Percentiles rank a stretch among this genome's conserved stretches.
Conservation (phyloP, 2,888 invertebrate species). For the Euzetes globulus region DNA sequence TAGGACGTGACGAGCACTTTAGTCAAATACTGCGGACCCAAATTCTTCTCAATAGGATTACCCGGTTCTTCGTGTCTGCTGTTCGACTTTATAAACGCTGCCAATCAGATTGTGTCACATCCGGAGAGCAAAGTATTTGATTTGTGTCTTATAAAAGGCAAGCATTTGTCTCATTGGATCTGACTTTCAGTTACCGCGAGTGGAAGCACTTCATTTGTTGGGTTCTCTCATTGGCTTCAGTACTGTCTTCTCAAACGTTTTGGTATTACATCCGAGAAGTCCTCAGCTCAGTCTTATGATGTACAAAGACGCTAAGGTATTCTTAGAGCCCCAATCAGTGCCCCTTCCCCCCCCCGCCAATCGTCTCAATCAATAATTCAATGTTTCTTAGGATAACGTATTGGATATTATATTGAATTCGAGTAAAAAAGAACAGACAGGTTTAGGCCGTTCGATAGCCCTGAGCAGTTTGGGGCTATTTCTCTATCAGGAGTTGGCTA, state of each 20-base stretch:
- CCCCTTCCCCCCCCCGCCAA: no score
- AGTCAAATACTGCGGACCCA: constrained; percentile 69
- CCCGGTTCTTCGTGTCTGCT: constrained; percentile 80
- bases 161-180: background rate
- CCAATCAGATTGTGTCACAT: constrained; percentile 57
- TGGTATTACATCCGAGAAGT: constrained; percentile 61
- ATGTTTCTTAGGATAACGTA: constrained; percentile 64
- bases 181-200: constrained; percentile 63
- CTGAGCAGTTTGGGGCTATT: constrained; percentile 73
- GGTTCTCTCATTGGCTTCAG: constrained; percentile 78
- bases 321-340: no score
- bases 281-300: constrained; percentile 55
- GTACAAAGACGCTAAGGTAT: constrained; percentile 67
- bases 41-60: constrained; percentile 59
- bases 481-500: constrained; percentile 59
- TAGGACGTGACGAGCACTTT: constrained; percentile 69
- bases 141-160: background rate
- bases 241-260: constrained; percentile 59
- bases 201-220: constrained; percentile 80
- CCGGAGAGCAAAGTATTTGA: constrained; percentile 25
- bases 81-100: constrained; percentile 81
- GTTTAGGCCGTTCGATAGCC: constrained; percentile 69
- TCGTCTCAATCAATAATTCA: background rate
- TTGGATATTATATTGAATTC: constrained; percentile 76
- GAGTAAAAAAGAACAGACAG: constrained; percentile 79